These are phyloP conservation scores for Orthosia gothica DNA, from an alignment of 2,888 invertebrate species.

Conservation along the genomic window DNA sequence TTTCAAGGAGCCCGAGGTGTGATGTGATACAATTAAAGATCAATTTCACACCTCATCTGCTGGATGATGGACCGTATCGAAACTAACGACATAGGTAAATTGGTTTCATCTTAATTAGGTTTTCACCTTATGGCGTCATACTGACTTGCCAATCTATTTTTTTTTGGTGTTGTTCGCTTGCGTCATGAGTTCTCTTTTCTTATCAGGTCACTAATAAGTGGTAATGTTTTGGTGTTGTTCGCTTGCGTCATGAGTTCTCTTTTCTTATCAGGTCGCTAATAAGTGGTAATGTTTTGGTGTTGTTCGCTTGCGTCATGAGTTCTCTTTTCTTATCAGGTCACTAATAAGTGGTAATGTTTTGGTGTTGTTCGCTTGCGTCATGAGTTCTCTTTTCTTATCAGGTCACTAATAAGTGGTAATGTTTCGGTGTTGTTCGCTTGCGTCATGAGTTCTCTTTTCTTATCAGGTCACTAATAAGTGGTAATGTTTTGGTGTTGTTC, in stretches of 20 bases:
- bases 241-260: neutral
- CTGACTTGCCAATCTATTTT: neutral
- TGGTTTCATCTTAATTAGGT: constrained; percentile 1
- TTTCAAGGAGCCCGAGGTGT: neutral
- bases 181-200: neutral
- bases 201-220: neutral
- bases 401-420: too few relatives aligned
- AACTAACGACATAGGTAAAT: constrained; percentile 39
- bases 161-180: neutral
- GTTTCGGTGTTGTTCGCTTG: neutral
- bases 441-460: neutral
- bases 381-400: neutral
- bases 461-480: neutral
- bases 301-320: neutral
- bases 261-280: neutral
- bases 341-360: neutral
- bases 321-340: neutral
- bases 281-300: neutral
- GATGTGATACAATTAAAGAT: constrained; percentile 33
- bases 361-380: neutral
- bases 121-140: constrained; percentile 6
- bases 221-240: neutral
- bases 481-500: neutral
- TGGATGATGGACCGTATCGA: constrained; percentile 6
- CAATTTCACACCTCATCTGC: constrained; percentile 39